phyloP scores from a whole-genome alignment of 2,888 invertebrate genomes.

The Spodoptera littoralis region DNA sequence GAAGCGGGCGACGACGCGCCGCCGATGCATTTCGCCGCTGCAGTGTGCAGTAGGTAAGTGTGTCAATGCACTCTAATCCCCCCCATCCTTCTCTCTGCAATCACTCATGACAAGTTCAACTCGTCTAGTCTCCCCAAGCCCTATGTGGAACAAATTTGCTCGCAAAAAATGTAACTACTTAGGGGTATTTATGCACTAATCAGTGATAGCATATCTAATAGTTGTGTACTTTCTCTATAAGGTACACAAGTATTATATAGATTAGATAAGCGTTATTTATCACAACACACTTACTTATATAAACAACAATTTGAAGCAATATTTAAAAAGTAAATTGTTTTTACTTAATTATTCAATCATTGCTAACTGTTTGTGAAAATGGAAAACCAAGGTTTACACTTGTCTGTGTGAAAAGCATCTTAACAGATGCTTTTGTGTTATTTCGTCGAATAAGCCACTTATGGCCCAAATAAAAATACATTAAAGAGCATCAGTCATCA shows the following conservation, averaged over 20 bases:
- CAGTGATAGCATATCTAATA: conserved; percentile 4
- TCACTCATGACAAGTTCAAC: conserved; percentile 84
- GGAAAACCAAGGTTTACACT: too few relatives aligned
- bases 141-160: conserved; percentile 63
- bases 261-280: too few relatives aligned
- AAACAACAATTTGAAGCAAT: too few relatives aligned
- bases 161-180: conserved; percentile 50
- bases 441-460: too few relatives aligned
- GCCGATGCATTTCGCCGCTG: conserved; percentile 84
- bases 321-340: too few relatives aligned
- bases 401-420: too few relatives aligned
- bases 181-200: conserved; percentile 24
- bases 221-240: neutral
- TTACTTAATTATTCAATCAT: too few relatives aligned
- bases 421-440: too few relatives aligned
- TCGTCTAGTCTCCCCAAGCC: conserved; percentile 68
- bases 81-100: conserved; percentile 79
- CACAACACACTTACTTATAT: too few relatives aligned
- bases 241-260: neutral
- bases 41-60: conserved; percentile 87
- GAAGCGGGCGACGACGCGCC: conserved; percentile 76
- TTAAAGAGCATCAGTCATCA: too few relatives aligned
- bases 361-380: too few relatives aligned
- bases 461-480: too few relatives aligned
- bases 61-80: conserved; percentile 87